Evolutionary conservation across 2,113 vertebrate genomes (phyloP).

Genomic region (Lepus timidus): DNA sequence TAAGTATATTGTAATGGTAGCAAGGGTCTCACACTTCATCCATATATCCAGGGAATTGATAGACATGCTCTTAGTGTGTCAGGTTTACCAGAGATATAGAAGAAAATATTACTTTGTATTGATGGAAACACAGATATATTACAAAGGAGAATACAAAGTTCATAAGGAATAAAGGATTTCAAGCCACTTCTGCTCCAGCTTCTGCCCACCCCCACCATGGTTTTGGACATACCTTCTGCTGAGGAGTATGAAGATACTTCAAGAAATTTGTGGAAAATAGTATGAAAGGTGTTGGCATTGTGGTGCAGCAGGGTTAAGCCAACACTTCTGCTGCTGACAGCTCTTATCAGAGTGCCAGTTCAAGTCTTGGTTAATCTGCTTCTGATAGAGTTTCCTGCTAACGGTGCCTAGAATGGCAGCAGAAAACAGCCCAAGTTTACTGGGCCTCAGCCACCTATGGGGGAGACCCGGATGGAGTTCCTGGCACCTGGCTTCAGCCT

Average conservation of each 20-base stretch:
- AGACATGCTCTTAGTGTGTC: not conserved
- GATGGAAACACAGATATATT: not conserved
- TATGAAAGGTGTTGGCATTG: too few species aligned
- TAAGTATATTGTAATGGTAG: not conserved
- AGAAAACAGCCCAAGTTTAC: too few species aligned
- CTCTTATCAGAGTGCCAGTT: too few species aligned
- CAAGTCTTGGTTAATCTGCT: too few species aligned
- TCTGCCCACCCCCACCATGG: not conserved
- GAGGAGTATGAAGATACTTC: not conserved
- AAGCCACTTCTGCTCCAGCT: not conserved
- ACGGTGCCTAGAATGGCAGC: too few species aligned
- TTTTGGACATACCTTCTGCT: not conserved
- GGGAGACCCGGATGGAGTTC: too few species aligned
- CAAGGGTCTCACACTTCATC: not conserved
- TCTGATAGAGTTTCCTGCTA: too few species aligned
- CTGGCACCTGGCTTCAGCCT: too few species aligned
- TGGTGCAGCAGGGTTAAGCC: too few species aligned
- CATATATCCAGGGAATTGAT: not conserved
- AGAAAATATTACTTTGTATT: constrained; percentile 22
- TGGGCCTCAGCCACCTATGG: too few species aligned
- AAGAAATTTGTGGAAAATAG: too few species aligned
- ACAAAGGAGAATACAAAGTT: constrained; percentile 27
- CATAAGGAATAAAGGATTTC: constrained; percentile 33
- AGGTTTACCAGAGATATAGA: not conserved
- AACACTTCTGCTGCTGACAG: too few species aligned